Base-by-base conservation (phyloP, 1,140 invertebrate species). In the Ips typographus region DNA sequence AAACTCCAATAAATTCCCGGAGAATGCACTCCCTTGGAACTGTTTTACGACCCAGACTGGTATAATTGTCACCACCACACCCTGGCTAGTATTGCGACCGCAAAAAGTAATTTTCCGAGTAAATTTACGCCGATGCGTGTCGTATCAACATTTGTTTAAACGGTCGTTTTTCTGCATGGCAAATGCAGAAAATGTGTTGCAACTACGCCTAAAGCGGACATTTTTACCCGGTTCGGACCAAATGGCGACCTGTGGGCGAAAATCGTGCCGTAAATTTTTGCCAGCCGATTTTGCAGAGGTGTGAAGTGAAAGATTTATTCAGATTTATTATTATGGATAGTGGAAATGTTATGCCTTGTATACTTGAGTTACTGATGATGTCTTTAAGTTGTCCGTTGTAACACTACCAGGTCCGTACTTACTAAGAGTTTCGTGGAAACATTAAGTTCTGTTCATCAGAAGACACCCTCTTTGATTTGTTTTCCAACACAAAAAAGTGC, bases 271-370 rank as follows among this genome's bases (percentile, higher is more conserved):
- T 39, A 42, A 42, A 56, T 65, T 65, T 65, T 56, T 65, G 38
- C 42, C 62, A 53, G 51, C 42, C 52, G 40, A 65, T 65, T 65
- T 65, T 65, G 62, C 62, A 56, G 62, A 65, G 62, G 62, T 65
- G 62, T 65, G 62, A 65, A 65, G 62, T 65, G 62, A 65, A 65
- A 65, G 62, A 65, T 47, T 65, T 65, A 55, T 55, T 65, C 51
- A 22, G 62, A 55, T 65, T 65, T 65, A 65, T 65, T 56, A 65
- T 37, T 52, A 51, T 62, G 60, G 49, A 51, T 62, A 38, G 37
- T 6, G 44, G 51, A 62, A 62, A 51, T 8, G 36, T 39, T 40
- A 22, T 57, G 55, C 40, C 39, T 8, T 40, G 55, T 36, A 6
- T 40, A 49, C 6, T 57, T 57, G 22, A 39, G 55, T 57, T 40